A percentile compares a stretch with the other conserved stretches of the same genome.
Conservation (phyloP, 1,140 invertebrate species). For the Helicoverpa zea region DNA sequence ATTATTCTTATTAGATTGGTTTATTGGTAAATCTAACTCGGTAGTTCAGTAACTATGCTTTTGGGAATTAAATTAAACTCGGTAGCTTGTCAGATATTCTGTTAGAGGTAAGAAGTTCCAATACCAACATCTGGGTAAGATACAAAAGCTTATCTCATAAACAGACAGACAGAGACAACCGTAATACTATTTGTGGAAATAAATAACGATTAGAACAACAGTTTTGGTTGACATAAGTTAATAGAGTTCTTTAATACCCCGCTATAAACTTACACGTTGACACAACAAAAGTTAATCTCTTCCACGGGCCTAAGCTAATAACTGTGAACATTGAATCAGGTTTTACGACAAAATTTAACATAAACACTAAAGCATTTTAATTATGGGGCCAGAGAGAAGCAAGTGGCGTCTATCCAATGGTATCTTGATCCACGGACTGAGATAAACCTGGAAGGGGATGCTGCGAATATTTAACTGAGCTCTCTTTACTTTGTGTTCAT, state of each 20-base stretch:
- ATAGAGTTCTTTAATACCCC: constrained; percentile 3
- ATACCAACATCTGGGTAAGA: too few relatives aligned
- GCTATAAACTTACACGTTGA: constrained; percentile 20
- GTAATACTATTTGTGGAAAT: not conserved
- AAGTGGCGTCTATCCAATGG: constrained; percentile 4
- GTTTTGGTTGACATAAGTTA: not conserved
- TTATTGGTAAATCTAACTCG: too few relatives aligned
- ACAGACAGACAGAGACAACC: not conserved
- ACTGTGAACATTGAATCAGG: constrained; percentile 33
- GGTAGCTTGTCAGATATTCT: too few relatives aligned
- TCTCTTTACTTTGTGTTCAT: constrained; percentile 25
- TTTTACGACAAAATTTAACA: constrained; percentile 41
- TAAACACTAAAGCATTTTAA: constrained; percentile 49
- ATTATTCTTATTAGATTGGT: too few relatives aligned
- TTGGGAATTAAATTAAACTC: too few relatives aligned
- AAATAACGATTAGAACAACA: not conserved
- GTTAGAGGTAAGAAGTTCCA: too few relatives aligned
- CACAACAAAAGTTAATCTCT: constrained; percentile 23
- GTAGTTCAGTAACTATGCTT: too few relatives aligned
- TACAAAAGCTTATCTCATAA: too few relatives aligned
- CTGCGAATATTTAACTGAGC: not conserved
- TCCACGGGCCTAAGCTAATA: constrained; percentile 18
- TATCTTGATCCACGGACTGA: constrained; percentile 31
- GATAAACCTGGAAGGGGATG: constrained; percentile 23
- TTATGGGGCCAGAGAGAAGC: constrained; percentile 13